Percentiles rank a stretch among this genome's conserved stretches.
Conservation (phyloP, 2,113 vertebrate species). For the Axis porcinus region DNA sequence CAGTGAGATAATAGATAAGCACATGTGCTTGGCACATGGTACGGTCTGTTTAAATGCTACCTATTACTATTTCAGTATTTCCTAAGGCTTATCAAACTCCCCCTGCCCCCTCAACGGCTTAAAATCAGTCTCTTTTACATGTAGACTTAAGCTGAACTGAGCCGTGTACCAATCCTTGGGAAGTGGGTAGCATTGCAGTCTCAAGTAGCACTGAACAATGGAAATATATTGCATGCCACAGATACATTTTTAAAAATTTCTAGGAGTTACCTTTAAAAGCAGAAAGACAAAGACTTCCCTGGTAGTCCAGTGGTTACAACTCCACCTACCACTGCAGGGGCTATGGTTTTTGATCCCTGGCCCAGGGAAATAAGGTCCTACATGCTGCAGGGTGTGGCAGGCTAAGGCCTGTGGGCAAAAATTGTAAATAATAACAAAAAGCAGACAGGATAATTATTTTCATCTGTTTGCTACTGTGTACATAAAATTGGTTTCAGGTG, state of each 20-base stretch:
- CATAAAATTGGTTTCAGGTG: not conserved
- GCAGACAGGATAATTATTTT: not conserved
- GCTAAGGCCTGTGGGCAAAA: not conserved
- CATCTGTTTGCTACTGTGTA: not conserved
- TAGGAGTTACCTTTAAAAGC: not conserved
- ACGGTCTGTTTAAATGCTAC: not conserved
- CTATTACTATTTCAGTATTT: not conserved
- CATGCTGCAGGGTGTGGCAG: not conserved
- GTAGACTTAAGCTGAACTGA: not conserved
- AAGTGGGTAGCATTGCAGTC: not conserved
- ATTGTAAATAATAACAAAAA: not conserved
- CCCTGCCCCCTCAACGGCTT: not conserved
- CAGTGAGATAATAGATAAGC: not conserved
- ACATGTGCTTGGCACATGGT: not conserved
- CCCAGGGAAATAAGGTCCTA: not conserved
- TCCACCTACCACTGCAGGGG: not conserved
- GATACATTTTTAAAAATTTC: not conserved
- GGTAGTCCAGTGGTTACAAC: not conserved
- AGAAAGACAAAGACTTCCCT: not conserved
- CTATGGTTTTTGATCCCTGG: not conserved
- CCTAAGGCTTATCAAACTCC: not conserved
- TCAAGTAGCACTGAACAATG: not conserved
- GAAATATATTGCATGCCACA: not conserved
- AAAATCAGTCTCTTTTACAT: not conserved
- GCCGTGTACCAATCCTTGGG: not conserved